These are phyloP conservation scores for Papilio demoleus DNA, from an alignment of 2,888 invertebrate species.

Conservation along the genomic window DNA sequence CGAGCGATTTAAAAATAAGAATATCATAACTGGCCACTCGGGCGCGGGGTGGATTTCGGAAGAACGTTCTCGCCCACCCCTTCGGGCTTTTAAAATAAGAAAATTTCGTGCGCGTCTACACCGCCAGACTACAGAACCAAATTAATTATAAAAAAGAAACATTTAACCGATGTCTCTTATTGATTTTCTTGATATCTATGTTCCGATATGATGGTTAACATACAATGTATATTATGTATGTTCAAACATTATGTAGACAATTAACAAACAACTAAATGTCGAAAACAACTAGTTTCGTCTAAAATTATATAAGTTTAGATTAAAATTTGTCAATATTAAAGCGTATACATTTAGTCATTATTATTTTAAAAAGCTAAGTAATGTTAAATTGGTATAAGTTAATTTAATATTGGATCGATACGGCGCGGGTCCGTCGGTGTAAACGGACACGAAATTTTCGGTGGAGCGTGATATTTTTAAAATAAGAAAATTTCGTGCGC, in stretches of 20 bases:
- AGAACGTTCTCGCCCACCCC: constrained; percentile 74
- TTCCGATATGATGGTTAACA: background rate
- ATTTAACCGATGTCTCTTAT: constrained; percentile 12
- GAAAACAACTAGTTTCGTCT: too few relatives aligned
- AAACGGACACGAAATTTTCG: constrained; percentile 53
- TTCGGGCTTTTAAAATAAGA: constrained; percentile 77
- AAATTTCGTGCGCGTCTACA: constrained; percentile 71
- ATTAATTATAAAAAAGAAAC: constrained; percentile 21
- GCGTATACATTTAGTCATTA: background rate
- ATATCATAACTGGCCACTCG: constrained; percentile 80
- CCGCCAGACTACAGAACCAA: constrained; percentile 63
- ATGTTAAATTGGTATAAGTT: background rate
- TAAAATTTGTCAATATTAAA: too few relatives aligned
- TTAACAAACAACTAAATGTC: too few relatives aligned
- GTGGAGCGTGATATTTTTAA: constrained; percentile 84
- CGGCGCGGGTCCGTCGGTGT: background rate
- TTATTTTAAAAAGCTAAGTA: background rate
- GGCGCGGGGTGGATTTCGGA: constrained; percentile 73
- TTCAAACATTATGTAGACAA: too few relatives aligned
- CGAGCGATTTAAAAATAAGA: constrained; percentile 80
- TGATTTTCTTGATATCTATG: background rate
- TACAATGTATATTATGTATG: too few relatives aligned
- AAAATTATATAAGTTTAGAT: too few relatives aligned
- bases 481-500: constrained; percentile 74
- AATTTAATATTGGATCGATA: background rate